These are phyloP conservation scores for Mesorhabditis sp. DNA, from an alignment of 2,888 invertebrate species.

Conservation along the genomic window DNA sequence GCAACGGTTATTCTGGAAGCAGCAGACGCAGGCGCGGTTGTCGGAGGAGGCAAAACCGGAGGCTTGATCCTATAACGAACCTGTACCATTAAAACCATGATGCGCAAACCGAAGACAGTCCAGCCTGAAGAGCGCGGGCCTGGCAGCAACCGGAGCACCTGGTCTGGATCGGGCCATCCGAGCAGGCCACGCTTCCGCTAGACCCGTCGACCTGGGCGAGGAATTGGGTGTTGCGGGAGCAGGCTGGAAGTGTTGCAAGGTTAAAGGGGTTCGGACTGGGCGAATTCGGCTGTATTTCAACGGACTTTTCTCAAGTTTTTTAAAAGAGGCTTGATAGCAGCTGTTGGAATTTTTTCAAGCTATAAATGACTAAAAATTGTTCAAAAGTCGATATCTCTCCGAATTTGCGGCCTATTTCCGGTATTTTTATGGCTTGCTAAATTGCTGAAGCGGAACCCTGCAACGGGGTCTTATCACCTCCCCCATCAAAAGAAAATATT, in stretches of 20 bases:
- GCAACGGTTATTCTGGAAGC: conserved; percentile 20
- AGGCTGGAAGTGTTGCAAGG: conserved; percentile 13
- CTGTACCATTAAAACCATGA: neutral
- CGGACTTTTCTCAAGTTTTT: no score
- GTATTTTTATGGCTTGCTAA: no score
- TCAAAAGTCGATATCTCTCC: neutral
- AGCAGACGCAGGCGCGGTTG: conserved; percentile 22
- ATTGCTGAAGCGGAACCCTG: no score
- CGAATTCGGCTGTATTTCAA: no score
- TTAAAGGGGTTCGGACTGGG: neutral
- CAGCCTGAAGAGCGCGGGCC: conserved; percentile 21
- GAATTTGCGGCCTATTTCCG: no score
- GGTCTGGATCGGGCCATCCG: conserved; percentile 15
- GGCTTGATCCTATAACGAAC: neutral
- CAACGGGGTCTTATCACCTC: no score
- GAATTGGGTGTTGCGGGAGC: conserved; percentile 23
- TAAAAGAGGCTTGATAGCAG: no score
- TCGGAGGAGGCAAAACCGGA: conserved; percentile 26
- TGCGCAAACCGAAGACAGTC: conserved; percentile 14
- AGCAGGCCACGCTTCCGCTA: conserved; percentile 19
- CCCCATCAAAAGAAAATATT: no score
- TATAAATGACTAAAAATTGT: neutral
- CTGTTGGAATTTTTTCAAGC: neutral
- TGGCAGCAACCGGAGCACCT: conserved; percentile 24
- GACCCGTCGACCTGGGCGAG: conserved; percentile 17